A percentile compares a stretch with the other conserved stretches of the same genome.
Evolutionary conservation across 2,797 vertebrate genomes (phyloP).

Genomic region (Cirrhinus molitorella): DNA sequence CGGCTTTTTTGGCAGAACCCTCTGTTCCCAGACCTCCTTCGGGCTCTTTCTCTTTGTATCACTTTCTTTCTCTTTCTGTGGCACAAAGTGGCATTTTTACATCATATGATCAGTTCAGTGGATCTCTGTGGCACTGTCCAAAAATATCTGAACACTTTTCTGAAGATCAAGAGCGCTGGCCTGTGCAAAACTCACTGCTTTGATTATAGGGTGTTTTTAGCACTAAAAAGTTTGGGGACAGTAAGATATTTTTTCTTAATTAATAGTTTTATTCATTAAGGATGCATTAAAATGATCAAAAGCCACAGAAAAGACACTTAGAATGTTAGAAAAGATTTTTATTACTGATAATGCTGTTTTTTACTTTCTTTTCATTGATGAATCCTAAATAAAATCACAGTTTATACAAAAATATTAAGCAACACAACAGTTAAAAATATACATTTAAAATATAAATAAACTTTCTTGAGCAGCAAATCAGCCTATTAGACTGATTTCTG

Average conservation of each 20-base stretch:
- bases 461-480: not conserved
- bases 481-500: not conserved
- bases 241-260: not conserved
- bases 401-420: not conserved
- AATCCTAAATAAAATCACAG: not conserved
- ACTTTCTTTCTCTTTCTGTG: conserved; percentile 66
- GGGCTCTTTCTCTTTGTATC: conserved; percentile 56
- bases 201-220: not conserved
- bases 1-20: conserved; percentile 51
- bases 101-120: conserved; percentile 69
- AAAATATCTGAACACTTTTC: not conserved
- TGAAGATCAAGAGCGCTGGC: not conserved
- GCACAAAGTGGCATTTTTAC: conserved; percentile 68
- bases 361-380: not conserved
- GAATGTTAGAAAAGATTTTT: not conserved
- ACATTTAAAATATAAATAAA: not conserved
- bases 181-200: not conserved
- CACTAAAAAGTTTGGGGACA: not conserved
- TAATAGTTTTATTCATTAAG: not conserved
- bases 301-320: not conserved
- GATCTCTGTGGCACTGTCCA: conserved; percentile 1
- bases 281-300: not conserved
- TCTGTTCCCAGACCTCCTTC: conserved; percentile 59
- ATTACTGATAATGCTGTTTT: not conserved
- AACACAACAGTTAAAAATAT: not conserved